Evolutionary conservation across 1,140 invertebrate genomes (phyloP), one percentile per base, ranked within the genome.

Genomic region (Drosophila funebris): DNA sequence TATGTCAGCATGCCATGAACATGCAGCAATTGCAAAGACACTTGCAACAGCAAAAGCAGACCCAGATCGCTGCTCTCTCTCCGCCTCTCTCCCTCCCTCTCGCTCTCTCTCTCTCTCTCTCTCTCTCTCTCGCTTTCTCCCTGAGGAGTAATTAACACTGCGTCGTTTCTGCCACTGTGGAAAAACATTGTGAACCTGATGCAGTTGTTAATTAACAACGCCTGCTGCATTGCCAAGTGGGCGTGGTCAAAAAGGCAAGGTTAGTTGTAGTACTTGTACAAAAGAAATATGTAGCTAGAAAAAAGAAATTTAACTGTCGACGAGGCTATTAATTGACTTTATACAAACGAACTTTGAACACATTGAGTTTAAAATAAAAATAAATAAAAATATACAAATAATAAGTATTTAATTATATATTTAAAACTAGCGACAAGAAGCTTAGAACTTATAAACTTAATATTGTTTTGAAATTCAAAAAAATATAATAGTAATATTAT

Each of bases 91-190:
- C 6, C 7, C 2, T 43, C 16, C 16, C 18, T 20, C 41, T 20
- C 41, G 5, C 11, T 24, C 24, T 48, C n/a, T 14, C 11, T 8
- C 3, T 13, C 13, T 14, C 6, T 13, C 11, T 0, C 6, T 29
- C 1, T 46, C 20, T 24, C 20, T 46, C 43, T n/a, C 20, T 46
- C 20, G 4, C 37, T 37, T 11, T 41, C 3, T 24, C 71, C 46
- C 67, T 63, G 50, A 78, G 78, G 82, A 87, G 82, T 87, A 87
- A 87, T 87, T 87, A 87, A 88, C 82, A 88, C 83, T 87, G 82
- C 82, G 82, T 76, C 82, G 78, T 24, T 69, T 36, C 53, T 61
- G 73, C 31, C 69, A 48, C 57, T 62, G 67, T 58, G 82, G 74
- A 87, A 85, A 85, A 85, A 85, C 82, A 85, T 82, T 82, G 71